Base-by-base conservation (phyloP, 2,113 vertebrate genomes). In the Ammodytes dubius region DNA sequence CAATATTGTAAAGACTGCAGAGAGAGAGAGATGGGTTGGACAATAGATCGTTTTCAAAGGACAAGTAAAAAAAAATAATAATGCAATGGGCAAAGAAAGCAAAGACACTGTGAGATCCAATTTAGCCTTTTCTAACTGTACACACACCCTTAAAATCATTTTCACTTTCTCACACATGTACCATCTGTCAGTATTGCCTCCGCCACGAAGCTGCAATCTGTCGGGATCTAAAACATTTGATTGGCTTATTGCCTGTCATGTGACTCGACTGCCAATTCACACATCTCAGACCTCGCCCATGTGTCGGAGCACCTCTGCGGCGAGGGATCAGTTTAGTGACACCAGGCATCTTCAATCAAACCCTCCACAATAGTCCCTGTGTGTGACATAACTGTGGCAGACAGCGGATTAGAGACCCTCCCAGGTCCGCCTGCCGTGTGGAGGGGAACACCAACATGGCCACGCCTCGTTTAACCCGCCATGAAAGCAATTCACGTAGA, bases 141-240 rank as follows among this genome's bases (percentile, higher is more conserved):
- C 66, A 86, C 81, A 65, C 27, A 27, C 27, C 52, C 43, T 49
- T 6, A 7, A 80, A 87, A 54, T 74, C 1, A 79, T 68, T 76
- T 69, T 71, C 45, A 53, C 4, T 81, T 68, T 83, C 49, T 52
- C 59, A 59, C 77, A 67, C 63, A 27, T 27, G 2, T 27, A 58
- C 95, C 95, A 95, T 95, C 96, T 96, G 96, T 95, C 95, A 95
- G 92, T 92, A 89, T 90, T 91, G 87, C 87, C 92, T 92, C 81
- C 77, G 2, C 63, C 40, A 53, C 53, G 94, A 95, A 95, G 95
- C 94, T 92, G 91, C 75, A 91, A 93, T 94, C 91, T 88, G 89
- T 94, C 88, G 95, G 94, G 93, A 93, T 94, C 91, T 89, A 92
- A 93, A 95, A 92, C 92, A 71, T 92, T 95, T 95, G 40, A 84